Evolutionary conservation across 2,113 vertebrate species (phyloP), one percentile per base, ranked within the genome.

Genomic region (Mobula hypostoma): DNA sequence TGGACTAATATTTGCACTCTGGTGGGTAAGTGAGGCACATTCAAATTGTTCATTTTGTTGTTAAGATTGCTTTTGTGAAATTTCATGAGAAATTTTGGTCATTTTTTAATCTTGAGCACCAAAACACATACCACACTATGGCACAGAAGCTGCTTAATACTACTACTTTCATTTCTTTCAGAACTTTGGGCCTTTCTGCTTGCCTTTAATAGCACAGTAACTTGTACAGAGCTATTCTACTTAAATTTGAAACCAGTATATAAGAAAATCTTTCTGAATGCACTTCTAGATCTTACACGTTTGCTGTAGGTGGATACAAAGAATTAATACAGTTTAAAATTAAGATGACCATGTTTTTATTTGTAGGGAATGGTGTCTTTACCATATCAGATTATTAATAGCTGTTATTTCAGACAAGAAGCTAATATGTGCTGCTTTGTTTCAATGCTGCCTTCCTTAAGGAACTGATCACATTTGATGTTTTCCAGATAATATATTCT

Each of bases 391-490:
- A 87, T 93, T 72, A 48, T 93, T 93, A 17, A 12, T 56, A 15
- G 68, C 21, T 72, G 66, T 72, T 93, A 24, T 93, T 48, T 93
- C 40, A 27, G 70, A 93, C 91, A 56, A 36, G 56, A 9, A 29
- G 21, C 70, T 74, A 93, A 74, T 4, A 48, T 74, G 40, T 27
- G 70, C 91, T 90, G 85, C 61, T 29, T 17, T 68, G 15, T 32
- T 90, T 90, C 29, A 63, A 32, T 17, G 32, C 61, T 90, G 29
- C 58, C 66, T 90, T 29, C 61, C 61, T 66, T 32, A 32, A 90
- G 85, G 85, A 90, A 66, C 61, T 32, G 66, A 90, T 90, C 85
- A 32, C 40, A 66, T 90, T 48, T 90, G 85, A 88, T 88, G 77
- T 11, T 66, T 83, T 90, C 14, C 85, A 66, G 29, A 68, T 32